Base-by-base conservation (phyloP, 1,140 invertebrate species). In the Hypothenemus hampei region DNA sequence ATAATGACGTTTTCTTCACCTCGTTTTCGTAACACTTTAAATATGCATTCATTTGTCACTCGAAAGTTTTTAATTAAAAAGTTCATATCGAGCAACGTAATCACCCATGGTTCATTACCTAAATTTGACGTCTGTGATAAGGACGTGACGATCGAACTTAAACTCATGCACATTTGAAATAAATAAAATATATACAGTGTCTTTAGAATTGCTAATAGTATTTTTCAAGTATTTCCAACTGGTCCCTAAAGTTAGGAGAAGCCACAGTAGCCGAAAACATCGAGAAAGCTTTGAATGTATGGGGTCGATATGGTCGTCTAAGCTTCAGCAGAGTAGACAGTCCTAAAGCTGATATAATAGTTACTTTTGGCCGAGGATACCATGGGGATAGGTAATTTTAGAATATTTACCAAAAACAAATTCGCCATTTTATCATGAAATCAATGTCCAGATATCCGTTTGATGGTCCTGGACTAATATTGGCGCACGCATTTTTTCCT, bases 401-500 rank as follows among this genome's bases (percentile, higher is more conserved):
- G 26, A 31, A 8, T 31, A 3, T 11, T 1, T 11, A 31, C 8
- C 10, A 31, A 31, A 31, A 31, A 11, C 3, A 8, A 8, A 31
- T 31, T 31, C 26, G 3, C 26, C 26, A 31, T 11, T 11, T 2
- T 31, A 31, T 31, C 26, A 31, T 11, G 26, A 3, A 31, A 31
- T 11, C 1, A 13, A 2, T 31, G 26, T 61, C 11, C 60, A 80
- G 82, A 26, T 84, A 78, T 66, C 79, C 83, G 10, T 86, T 86
- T 66, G 84, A 86, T 75, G 84, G 84, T 8, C 78, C 75, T 48
- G 85, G 84, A 35, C 76, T 72, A 23, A 80, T 86, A 46, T 72
- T 89, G 23, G 87, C 86, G 0, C 86, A 89, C 71, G 86, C 86
- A 6, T 89, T 83, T 69, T 87, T 83, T 55, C 86, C 86, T 1